phyloP scores from a whole-genome alignment of 2,888 invertebrate genomes.

The Autographa gamma region DNA sequence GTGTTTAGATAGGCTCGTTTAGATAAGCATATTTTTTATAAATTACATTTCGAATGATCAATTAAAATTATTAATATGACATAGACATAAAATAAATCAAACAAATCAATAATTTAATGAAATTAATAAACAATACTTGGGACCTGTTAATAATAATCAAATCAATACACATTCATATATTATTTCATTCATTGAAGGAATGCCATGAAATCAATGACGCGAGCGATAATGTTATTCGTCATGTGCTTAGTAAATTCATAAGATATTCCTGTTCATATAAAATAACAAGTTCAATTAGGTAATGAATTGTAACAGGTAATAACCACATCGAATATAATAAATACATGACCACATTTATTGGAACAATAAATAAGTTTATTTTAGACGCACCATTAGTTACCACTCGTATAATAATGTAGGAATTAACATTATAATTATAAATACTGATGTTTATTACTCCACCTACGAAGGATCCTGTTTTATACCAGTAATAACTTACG shows the following conservation, averaged over 20 bases:
- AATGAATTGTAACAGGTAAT: slow-evolving; percentile 24
- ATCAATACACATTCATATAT: slow-evolving; percentile 20
- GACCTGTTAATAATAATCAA: slow-evolving; percentile 15
- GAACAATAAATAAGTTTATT: not conserved
- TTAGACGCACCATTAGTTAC: not conserved
- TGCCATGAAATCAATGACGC: slow-evolving; percentile 52
- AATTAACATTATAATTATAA: not conserved
- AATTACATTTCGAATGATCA: too few species aligned
- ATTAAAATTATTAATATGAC: too few species aligned
- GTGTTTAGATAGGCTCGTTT: not conserved
- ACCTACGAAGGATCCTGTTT: not conserved
- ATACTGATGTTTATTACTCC: not conserved
- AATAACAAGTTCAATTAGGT: slow-evolving; percentile 32
- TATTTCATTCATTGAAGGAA: slow-evolving; percentile 47
- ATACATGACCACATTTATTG: not conserved
- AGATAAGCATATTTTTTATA: not conserved
- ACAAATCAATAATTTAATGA: not conserved
- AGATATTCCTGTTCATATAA: slow-evolving; percentile 48
- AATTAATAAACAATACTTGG: not conserved
- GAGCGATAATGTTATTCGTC: slow-evolving; percentile 51
- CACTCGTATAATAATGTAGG: too few species aligned
- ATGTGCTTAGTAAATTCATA: slow-evolving; percentile 46
- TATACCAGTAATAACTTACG: not conserved
- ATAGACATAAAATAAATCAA: too few species aligned
- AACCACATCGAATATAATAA: not conserved